These are phyloP conservation scores for Todiramphus chloris DNA, from an alignment of 2,113 vertebrate genomes.

Conservation along the genomic window DNA sequence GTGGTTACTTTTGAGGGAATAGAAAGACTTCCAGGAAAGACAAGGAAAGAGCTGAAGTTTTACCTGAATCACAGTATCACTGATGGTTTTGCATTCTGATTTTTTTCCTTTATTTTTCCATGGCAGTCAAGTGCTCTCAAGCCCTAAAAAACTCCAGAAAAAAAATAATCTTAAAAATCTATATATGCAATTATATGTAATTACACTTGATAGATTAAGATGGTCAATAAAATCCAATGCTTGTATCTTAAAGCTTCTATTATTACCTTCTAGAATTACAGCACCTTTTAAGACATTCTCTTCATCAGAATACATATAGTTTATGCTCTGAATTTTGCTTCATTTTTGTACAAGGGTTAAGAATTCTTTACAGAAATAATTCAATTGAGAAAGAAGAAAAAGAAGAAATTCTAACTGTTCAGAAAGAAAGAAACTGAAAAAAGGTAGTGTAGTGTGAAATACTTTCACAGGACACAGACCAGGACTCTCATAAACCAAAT, in stretches of 20 bases:
- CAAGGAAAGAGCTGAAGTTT: neutral
- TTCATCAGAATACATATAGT: neutral
- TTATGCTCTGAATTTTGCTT: neutral
- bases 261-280: neutral
- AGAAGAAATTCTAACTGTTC: neutral
- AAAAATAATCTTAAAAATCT: neutral
- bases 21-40: neutral
- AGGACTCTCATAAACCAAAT: neutral
- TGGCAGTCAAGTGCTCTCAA: slow-evolving; percentile 64
- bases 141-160: slow-evolving; percentile 70
- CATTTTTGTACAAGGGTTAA: neutral
- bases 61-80: slow-evolving; percentile 82
- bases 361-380: neutral
- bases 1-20: neutral
- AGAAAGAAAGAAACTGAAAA: neutral
- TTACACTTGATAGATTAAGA: neutral
- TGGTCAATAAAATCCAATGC: neutral
- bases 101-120: slow-evolving; percentile 73
- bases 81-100: slow-evolving; percentile 75
- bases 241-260: neutral
- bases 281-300: neutral
- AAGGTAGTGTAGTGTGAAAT: neutral
- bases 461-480: neutral
- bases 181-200: neutral
- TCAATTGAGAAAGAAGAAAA: neutral